Evolutionary conservation across 2,113 vertebrate species (phyloP).

Genomic region (Orientallactaga bullata): DNA sequence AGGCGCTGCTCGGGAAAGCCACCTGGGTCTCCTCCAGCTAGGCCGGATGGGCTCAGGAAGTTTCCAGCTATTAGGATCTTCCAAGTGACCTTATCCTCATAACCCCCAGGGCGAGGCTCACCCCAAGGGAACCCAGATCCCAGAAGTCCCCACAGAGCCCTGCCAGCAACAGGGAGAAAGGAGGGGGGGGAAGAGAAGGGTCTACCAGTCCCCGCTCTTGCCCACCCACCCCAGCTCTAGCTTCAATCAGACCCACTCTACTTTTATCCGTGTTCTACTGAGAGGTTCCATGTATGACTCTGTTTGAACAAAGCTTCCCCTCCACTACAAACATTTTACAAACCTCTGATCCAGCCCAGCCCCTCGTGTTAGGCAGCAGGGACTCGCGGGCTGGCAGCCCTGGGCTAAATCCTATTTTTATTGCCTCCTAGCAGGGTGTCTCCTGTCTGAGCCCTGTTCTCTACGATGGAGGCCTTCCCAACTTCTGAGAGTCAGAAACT

Average conservation of each 20-base stretch:
- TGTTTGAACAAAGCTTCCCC: slow-evolving; percentile 74
- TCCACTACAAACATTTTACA: slow-evolving; percentile 74
- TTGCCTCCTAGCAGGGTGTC: neutral
- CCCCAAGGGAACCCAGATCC: neutral
- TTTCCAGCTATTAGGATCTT: neutral
- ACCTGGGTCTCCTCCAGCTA: neutral
- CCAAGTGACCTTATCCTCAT: neutral
- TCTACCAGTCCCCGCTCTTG: neutral
- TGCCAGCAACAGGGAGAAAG: too few relatives aligned
- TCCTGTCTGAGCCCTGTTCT: slow-evolving; percentile 3
- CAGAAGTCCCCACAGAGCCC: neutral
- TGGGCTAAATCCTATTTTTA: slow-evolving; percentile 68
- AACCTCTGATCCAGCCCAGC: slow-evolving; percentile 72
- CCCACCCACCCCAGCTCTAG: neutral
- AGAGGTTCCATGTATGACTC: slow-evolving; percentile 19
- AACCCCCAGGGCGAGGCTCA: neutral
- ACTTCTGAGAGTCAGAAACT: neutral
- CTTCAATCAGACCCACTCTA: slow-evolving; percentile 22
- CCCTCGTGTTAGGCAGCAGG: neutral
- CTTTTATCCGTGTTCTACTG: slow-evolving; percentile 64
- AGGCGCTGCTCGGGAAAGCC: accelerated
- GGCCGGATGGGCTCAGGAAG: neutral
- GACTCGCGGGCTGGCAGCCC: slow-evolving; percentile 18
- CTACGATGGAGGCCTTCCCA: neutral
- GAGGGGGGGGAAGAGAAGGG: accelerated